Percentiles rank a stretch among this genome's conserved stretches.
phyloP scores from a whole-genome alignment of 92 coral and sea anemone genomes.

The Scolanthus callimorphus region DNA sequence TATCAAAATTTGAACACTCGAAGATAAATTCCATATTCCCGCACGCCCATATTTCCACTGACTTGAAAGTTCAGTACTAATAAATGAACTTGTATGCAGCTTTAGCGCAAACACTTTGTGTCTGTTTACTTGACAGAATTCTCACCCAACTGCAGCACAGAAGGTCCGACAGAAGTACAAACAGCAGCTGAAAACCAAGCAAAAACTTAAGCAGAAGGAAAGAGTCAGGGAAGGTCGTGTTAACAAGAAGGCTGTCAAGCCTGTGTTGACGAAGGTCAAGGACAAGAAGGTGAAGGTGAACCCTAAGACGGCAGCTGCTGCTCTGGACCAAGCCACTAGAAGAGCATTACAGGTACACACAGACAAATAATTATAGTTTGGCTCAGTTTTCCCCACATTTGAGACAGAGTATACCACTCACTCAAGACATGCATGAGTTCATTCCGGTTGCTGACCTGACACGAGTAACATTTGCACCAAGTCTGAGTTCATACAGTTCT shows the following conservation, averaged over 20 bases:
- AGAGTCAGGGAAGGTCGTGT: slow-evolving; percentile 52
- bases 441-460: too few relatives aligned
- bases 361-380: neutral
- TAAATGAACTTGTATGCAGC: too few relatives aligned
- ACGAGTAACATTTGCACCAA: too few relatives aligned
- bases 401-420: too few relatives aligned
- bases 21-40: too few relatives aligned
- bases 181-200: slow-evolving; percentile 71
- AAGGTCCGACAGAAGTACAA: slow-evolving; percentile 76
- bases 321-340: slow-evolving; percentile 87
- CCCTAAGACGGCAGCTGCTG: slow-evolving; percentile 54
- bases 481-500: too few relatives aligned
- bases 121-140: slow-evolving; percentile 13
- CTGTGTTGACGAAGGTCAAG: slow-evolving; percentile 52
- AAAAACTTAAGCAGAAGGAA: slow-evolving; percentile 38
- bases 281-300: slow-evolving; percentile 43
- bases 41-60: too few relatives aligned
- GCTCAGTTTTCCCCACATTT: too few relatives aligned
- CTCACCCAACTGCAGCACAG: slow-evolving; percentile 70
- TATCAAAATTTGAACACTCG: too few relatives aligned
- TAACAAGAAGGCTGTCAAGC: slow-evolving; percentile 39
- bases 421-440: too few relatives aligned
- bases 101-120: too few relatives aligned
- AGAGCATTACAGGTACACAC: slow-evolving; percentile 68
- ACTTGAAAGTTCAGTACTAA: too few relatives aligned